A percentile compares a stretch with the other conserved stretches of the same genome.
These are phyloP conservation scores for Pygoscelis adeliae DNA, from an alignment of 2,113 vertebrate species.

Conservation along the genomic window DNA sequence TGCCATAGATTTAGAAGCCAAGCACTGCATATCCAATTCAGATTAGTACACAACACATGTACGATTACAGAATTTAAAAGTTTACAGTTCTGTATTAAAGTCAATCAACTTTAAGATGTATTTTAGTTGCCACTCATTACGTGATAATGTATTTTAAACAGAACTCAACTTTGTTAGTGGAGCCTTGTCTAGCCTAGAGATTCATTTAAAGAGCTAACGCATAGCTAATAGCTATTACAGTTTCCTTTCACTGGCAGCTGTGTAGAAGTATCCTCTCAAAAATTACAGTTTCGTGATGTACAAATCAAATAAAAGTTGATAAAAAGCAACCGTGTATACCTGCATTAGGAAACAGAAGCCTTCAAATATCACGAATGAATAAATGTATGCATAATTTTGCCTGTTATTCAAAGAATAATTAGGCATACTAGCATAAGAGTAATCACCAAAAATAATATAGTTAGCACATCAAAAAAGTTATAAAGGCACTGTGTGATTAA, in stretches of 20 bases:
- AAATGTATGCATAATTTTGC: neutral
- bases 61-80: neutral
- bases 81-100: neutral
- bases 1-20: neutral
- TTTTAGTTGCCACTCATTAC: neutral
- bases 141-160: neutral
- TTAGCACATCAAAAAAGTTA: neutral
- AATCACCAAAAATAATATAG: neutral
- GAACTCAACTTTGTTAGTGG: neutral
- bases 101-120: neutral
- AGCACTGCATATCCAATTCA: neutral
- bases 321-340: neutral
- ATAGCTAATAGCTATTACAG: neutral
- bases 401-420: neutral
- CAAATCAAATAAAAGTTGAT: neutral
- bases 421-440: neutral
- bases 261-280: neutral
- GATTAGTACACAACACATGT: neutral
- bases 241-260: neutral
- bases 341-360: neutral
- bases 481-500: neutral
- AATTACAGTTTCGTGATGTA: neutral
- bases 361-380: neutral
- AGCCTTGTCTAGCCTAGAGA: neutral
- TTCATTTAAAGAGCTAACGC: neutral